Base-by-base conservation (phyloP, 2,113 vertebrate genomes). In the Gopherus evgoodei region DNA sequence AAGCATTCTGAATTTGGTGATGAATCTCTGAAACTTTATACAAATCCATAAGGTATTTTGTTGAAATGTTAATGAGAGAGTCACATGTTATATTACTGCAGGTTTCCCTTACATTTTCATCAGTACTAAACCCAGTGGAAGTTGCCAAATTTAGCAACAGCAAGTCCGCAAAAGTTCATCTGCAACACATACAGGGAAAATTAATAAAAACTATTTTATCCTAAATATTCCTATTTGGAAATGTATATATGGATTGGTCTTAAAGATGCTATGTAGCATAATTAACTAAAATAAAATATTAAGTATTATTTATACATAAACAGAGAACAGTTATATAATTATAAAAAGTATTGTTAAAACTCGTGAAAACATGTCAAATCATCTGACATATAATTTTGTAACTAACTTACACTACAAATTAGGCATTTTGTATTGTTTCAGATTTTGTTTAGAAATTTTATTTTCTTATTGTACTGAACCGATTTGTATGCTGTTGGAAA, bases 21-120 rank as follows among this genome's bases (percentile, higher is more conserved):
- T 92, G 93, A 81, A 89, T 96, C 90, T 96, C 93, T 95, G 65
- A 91, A 85, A 83, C 62, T 93, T 86, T 76, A 95, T 97, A 95
- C 95, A 95, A 97, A 96, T 96, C 95, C 90, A 88, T 54, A 13
- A 96, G 89, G 94, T 94, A 90, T 96, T 97, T 95, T 97, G 81
- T 95, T 88, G 2, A 78, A 90, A 94, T 93, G 93, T 95, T 97
- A 96, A 97, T 91, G 90, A 95, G 27, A 81, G 82, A 95, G 88
- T 96, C 93, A 94, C 90, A 87, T 97, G 86, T 89, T 96, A 88
- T 38, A 94, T 95, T 94, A 52, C 89, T 94, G 91, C 87, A 96
- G 79, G 94, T 93, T 95, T 95, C 86, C 90, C 38, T 89, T 86
- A 62, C 65, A 6, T 97, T 96, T 93, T 80, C 92, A 95, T n/a